Conservation (phyloP, 1,140 invertebrate species). For the Lanistes nyassanus region DNA sequence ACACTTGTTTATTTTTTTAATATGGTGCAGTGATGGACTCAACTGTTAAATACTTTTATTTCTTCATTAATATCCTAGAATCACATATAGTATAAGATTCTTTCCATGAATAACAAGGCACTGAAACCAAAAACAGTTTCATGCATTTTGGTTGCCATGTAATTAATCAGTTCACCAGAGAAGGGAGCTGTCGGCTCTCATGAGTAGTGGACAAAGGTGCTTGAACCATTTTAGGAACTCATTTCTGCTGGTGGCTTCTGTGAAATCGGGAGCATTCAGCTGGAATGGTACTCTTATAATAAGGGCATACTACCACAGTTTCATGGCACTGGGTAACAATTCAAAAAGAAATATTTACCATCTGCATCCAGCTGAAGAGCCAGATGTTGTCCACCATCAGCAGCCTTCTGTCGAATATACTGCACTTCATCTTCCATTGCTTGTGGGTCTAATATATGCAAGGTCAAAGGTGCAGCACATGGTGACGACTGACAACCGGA, state of each 20-base stretch:
- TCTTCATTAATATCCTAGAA: too few relatives aligned
- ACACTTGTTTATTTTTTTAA: too few relatives aligned
- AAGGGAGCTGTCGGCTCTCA: background rate
- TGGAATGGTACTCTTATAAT: background rate
- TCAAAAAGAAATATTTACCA: background rate
- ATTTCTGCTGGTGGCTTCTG: too few relatives aligned
- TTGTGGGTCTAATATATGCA: conserved; percentile 7
- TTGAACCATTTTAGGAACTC: too few relatives aligned
- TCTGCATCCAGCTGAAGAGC: conserved; percentile 5
- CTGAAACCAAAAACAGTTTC: too few relatives aligned
- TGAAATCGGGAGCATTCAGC: too few relatives aligned
- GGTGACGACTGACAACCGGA: background rate
- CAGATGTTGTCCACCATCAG: background rate
- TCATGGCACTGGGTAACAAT: background rate
- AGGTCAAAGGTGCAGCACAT: background rate
- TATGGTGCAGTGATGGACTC: too few relatives aligned
- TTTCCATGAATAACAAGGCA: too few relatives aligned
- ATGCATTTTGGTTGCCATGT: too few relatives aligned
- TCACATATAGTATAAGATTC: too few relatives aligned
- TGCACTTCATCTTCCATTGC: conserved; percentile 8
- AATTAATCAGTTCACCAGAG: background rate
- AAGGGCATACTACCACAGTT: background rate
- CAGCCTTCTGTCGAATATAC: background rate
- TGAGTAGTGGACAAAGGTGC: too few relatives aligned
- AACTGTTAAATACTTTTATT: too few relatives aligned